Percentiles rank a stretch among this genome's conserved stretches.
phyloP scores from a whole-genome alignment of 1,140 invertebrate genomes.

The Euura lappo region DNA sequence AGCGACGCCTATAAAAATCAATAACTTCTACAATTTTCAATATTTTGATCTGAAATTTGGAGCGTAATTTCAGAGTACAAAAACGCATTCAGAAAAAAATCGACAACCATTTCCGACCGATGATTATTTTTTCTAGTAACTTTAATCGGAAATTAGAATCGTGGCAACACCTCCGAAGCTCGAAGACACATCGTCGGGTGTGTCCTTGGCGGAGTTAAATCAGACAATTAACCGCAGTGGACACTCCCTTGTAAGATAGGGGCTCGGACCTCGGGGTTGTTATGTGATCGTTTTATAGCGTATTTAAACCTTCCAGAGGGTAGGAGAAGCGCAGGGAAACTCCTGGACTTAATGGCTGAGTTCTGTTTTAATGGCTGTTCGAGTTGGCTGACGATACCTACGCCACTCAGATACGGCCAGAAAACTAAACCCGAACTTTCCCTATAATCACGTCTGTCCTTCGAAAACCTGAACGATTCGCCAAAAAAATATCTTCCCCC shows the following conservation, averaged over 20 bases:
- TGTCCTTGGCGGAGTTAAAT: background rate
- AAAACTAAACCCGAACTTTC: background rate
- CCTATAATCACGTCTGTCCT: background rate
- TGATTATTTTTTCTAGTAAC: too few relatives aligned
- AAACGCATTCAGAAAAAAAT: too few relatives aligned
- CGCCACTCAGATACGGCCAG: background rate
- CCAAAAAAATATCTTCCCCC: background rate
- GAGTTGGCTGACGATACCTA: constrained; percentile 3
- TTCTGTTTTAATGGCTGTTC: constrained; percentile 15
- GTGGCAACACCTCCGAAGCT: too few relatives aligned
- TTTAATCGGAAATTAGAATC: too few relatives aligned
- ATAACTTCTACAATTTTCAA: too few relatives aligned
- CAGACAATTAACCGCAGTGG: constrained; percentile 15
- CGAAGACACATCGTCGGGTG: background rate
- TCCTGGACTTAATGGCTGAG: constrained; percentile 14
- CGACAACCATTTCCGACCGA: too few relatives aligned
- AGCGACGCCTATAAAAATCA: too few relatives aligned
- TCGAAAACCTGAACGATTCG: too few relatives aligned
- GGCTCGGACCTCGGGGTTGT: background rate
- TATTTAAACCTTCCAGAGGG: constrained; percentile 10
- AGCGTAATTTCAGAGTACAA: too few relatives aligned
- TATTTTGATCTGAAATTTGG: too few relatives aligned
- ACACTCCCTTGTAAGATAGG: constrained; percentile 10
- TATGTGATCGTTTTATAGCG: constrained; percentile 16
- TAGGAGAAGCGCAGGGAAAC: background rate